phyloP scores from a whole-genome alignment of 2,888 invertebrate species.

The Athetis lepigone region DNA sequence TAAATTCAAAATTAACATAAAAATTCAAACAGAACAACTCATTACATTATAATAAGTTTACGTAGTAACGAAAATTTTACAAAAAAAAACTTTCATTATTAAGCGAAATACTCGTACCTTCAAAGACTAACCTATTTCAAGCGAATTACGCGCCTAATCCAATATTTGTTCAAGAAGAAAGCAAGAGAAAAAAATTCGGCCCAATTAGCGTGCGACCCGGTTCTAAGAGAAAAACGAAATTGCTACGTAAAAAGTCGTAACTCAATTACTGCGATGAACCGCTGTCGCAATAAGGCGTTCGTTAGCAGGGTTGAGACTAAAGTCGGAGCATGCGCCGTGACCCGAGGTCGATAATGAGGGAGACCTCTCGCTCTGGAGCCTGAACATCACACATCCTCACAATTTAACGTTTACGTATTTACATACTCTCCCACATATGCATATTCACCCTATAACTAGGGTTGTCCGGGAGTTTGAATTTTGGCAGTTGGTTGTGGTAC shows the following conservation, averaged over 20 bases:
- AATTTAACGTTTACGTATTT: conserved; percentile 89
- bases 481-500: conserved; percentile 9
- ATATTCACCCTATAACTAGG: conserved; percentile 84
- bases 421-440: conserved; percentile 89
- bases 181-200: conserved; percentile 80
- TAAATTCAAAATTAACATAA: conserved; percentile 35
- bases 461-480: conserved; percentile 45
- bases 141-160: conserved; percentile 86
- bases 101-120: conserved; percentile 69
- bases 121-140: conserved; percentile 83
- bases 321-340: conserved; percentile 90
- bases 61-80: conserved; percentile 62
- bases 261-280: conserved; percentile 90
- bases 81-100: conserved; percentile 74
- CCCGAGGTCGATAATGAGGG: conserved; percentile 91
- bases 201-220: conserved; percentile 88
- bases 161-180: conserved; percentile 85
- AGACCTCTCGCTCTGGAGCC: conserved; percentile 87
- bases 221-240: conserved; percentile 89
- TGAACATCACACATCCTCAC: conserved; percentile 89
- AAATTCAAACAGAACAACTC: conserved; percentile 55
- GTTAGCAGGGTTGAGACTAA: conserved; percentile 83
- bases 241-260: conserved; percentile 90
- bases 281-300: conserved; percentile 90
- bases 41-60: conserved; percentile 64